phyloP scores from a whole-genome alignment of 2,797 vertebrate genomes.

The Clarias fuscus region DNA sequence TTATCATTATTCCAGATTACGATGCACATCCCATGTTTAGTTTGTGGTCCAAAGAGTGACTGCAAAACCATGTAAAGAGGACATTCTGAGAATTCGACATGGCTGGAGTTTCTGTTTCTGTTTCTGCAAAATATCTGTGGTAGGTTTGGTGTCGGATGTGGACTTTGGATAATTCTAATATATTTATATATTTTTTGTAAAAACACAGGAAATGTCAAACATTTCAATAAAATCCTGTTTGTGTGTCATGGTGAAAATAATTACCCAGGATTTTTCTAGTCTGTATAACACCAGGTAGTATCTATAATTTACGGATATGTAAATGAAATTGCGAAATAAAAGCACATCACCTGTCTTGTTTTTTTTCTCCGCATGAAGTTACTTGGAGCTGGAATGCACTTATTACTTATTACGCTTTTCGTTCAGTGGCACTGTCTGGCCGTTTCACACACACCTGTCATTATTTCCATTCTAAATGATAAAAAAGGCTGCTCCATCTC shows the following conservation, averaged over 20 bases:
- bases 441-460: slow-evolving; percentile 21
- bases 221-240: slow-evolving; percentile 7
- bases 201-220: not conserved
- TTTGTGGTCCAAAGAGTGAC: not conserved
- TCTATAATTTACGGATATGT: not conserved
- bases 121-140: not conserved
- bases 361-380: not conserved
- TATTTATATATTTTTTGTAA: not conserved
- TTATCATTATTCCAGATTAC: not conserved
- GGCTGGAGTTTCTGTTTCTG: not conserved
- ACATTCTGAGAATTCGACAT: not conserved
- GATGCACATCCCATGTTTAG: not conserved
- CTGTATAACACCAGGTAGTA: not conserved
- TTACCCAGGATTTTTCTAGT: slow-evolving; percentile 12
- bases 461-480: not conserved
- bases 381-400: not conserved
- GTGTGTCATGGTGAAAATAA: slow-evolving; percentile 15
- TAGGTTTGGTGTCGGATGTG: no score
- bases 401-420: slow-evolving; percentile 8
- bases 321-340: not conserved
- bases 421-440: not conserved
- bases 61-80: not conserved
- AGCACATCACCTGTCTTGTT: not conserved
- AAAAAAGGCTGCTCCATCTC: not conserved
- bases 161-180: not conserved